Conservation (phyloP, 35 echinoderm and acorn worm species). For the Diadema setosum region DNA sequence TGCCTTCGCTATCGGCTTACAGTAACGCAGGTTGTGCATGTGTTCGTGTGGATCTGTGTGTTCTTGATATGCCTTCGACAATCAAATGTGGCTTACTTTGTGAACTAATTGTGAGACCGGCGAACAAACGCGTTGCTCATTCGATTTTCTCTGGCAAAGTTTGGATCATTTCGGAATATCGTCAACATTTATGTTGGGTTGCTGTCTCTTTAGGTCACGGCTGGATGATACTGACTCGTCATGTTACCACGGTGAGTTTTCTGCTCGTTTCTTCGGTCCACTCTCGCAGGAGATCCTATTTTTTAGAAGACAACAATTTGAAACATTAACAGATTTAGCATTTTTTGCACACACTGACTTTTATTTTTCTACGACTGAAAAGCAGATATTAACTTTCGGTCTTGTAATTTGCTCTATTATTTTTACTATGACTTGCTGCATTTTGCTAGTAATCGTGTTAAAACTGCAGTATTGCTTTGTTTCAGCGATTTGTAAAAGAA, state of each 20-base stretch:
- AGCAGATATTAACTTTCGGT: background rate
- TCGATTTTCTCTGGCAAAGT: background rate
- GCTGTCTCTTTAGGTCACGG: background rate
- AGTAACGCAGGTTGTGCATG: background rate
- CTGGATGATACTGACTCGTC: background rate
- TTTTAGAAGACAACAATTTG: background rate
- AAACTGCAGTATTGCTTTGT: no score
- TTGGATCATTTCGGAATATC: conserved; percentile 7
- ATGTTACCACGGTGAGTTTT: background rate
- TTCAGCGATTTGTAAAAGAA: no score
- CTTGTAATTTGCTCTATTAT: background rate
- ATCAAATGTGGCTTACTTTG: background rate
- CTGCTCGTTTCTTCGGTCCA: background rate
- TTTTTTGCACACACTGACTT: background rate
- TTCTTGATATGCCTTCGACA: background rate
- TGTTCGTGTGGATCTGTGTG: background rate
- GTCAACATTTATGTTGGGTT: background rate
- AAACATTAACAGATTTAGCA: background rate
- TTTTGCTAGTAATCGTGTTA: no score
- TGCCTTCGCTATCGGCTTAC: background rate
- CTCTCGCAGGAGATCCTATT: background rate
- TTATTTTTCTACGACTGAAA: background rate
- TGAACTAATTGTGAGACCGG: background rate
- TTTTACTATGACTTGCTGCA: background rate
- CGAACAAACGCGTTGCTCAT: background rate